These are phyloP conservation scores for Sycophaga agraensis DNA, from an alignment of 1,140 invertebrate genomes.

Conservation along the genomic window DNA sequence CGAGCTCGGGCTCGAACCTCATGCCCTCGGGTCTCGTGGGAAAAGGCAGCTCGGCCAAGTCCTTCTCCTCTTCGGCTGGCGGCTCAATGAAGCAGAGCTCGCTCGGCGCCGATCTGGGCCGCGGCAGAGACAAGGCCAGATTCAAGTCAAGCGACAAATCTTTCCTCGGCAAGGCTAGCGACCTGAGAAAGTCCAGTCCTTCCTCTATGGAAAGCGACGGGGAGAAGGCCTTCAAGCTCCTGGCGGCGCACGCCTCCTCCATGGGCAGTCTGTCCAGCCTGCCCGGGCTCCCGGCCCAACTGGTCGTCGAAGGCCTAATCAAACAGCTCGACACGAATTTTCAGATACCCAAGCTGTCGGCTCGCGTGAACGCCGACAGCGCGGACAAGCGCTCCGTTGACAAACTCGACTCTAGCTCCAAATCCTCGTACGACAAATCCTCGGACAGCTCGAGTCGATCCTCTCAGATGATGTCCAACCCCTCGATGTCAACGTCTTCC, in stretches of 20 bases:
- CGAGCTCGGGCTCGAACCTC: slow-evolving; percentile 39
- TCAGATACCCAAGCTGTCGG: slow-evolving; percentile 81
- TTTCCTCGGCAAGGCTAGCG: slow-evolving; percentile 61
- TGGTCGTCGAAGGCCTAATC: slow-evolving; percentile 71
- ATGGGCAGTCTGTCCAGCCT: slow-evolving; percentile 53
- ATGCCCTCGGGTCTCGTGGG: slow-evolving; percentile 29
- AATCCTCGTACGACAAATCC: not conserved
- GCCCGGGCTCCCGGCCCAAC: slow-evolving; percentile 48
- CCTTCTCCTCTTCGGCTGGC: slow-evolving; percentile 42
- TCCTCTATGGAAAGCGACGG: slow-evolving; percentile 65
- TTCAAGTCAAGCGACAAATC: slow-evolving; percentile 63
- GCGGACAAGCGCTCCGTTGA: slow-evolving; percentile 36
- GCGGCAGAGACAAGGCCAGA: slow-evolving; percentile 60
- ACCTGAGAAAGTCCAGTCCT: slow-evolving; percentile 67
- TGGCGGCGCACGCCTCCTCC: slow-evolving; percentile 60
- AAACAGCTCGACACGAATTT: slow-evolving; percentile 81
- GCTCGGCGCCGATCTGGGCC: slow-evolving; percentile 59
- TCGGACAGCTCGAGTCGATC: not conserved
- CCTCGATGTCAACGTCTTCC: slow-evolving; percentile 20
- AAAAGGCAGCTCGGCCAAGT: slow-evolving; percentile 48
- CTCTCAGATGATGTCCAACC: slow-evolving; percentile 32
- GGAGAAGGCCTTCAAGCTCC: slow-evolving; percentile 58
- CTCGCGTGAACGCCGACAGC: slow-evolving; percentile 53
- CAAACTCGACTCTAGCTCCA: slow-evolving; percentile 30
- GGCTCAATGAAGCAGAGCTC: slow-evolving; percentile 54